These are phyloP conservation scores for Enteromius anoplus DNA, from an alignment of 2,797 vertebrate genomes.

Conservation along the genomic window DNA sequence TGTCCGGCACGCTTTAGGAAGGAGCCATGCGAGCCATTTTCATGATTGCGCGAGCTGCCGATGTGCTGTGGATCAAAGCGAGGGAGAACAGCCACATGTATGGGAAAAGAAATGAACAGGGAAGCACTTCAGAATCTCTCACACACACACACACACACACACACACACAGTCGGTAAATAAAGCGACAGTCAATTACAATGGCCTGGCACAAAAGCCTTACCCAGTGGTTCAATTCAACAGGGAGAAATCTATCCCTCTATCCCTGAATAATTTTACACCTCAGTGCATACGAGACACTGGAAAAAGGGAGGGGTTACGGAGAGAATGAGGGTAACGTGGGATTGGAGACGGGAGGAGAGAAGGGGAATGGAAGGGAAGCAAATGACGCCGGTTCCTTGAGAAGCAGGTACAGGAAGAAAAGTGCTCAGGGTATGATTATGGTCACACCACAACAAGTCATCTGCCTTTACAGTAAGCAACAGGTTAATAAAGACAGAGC, in stretches of 20 bases:
- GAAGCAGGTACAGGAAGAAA: slow-evolving; percentile 1
- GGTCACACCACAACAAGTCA: neutral
- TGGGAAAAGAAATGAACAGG: slow-evolving; percentile 31
- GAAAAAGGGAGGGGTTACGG: slow-evolving; percentile 53
- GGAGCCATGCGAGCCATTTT: slow-evolving; percentile 22
- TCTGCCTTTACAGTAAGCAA: neutral
- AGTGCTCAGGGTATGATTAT: neutral
- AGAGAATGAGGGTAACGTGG: slow-evolving; percentile 19
- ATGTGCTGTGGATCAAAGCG: slow-evolving; percentile 16
- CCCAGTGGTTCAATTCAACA: slow-evolving; percentile 57
- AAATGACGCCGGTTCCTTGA: neutral
- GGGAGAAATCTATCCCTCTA: slow-evolving; percentile 73
- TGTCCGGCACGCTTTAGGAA: slow-evolving; percentile 27
- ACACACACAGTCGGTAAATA: slow-evolving; percentile 59
- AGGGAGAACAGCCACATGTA: slow-evolving; percentile 19
- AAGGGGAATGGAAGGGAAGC: neutral
- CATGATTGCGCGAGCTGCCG: slow-evolving; percentile 25
- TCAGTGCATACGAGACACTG: slow-evolving; percentile 77
- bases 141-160: slow-evolving; percentile 42
- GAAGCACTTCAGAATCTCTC: slow-evolving; percentile 11
- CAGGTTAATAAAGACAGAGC: neutral
- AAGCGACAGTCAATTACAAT: slow-evolving; percentile 60
- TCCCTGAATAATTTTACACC: slow-evolving; percentile 85
- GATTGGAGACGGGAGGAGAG: neutral
- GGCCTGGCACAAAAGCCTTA: slow-evolving; percentile 59